A percentile compares a stretch with the other conserved stretches of the same genome.
These are phyloP conservation scores for Thunnus thynnus DNA, from an alignment of 2,113 vertebrate genomes.

Conservation along the genomic window DNA sequence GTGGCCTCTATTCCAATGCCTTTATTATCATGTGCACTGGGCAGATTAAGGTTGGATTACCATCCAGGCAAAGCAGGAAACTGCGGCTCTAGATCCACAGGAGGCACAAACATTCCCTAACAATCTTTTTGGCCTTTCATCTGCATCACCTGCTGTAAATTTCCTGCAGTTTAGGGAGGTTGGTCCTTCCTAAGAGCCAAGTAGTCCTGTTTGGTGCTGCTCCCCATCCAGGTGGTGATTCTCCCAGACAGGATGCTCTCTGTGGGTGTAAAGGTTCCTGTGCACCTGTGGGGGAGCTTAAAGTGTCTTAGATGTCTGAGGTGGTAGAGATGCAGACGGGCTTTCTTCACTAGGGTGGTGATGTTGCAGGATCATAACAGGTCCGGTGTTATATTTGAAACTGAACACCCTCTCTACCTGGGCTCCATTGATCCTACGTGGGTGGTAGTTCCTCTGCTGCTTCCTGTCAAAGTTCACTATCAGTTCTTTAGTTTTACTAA, in stretches of 20 bases:
- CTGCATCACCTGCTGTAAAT: too few species aligned
- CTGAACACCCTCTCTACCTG: neutral
- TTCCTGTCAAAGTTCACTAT: too few species aligned
- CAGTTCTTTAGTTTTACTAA: too few species aligned
- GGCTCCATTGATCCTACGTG: too few species aligned
- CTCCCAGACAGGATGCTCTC: neutral
- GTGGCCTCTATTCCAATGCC: neutral
- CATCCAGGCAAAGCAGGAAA: neutral
- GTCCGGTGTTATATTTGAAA: neutral
- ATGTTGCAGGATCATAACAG: neutral
- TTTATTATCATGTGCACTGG: neutral
- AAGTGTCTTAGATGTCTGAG: neutral
- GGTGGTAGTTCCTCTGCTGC: too few species aligned
- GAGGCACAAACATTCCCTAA: too few species aligned
- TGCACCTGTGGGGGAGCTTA: neutral
- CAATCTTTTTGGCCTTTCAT: too few species aligned
- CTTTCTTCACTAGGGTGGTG: neutral
- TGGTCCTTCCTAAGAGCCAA: too few species aligned
- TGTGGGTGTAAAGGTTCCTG: conserved; percentile 5
- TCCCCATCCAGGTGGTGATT: neutral
- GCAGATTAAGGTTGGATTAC: neutral
- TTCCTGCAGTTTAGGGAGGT: too few species aligned
- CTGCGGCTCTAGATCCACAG: neutral
- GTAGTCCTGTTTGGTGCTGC: too few species aligned
- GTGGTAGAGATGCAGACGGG: neutral